Percentiles rank a stretch among this genome's conserved stretches.
These are phyloP conservation scores for Macropodus opercularis DNA, from an alignment of 2,797 vertebrate genomes.

Conservation along the genomic window DNA sequence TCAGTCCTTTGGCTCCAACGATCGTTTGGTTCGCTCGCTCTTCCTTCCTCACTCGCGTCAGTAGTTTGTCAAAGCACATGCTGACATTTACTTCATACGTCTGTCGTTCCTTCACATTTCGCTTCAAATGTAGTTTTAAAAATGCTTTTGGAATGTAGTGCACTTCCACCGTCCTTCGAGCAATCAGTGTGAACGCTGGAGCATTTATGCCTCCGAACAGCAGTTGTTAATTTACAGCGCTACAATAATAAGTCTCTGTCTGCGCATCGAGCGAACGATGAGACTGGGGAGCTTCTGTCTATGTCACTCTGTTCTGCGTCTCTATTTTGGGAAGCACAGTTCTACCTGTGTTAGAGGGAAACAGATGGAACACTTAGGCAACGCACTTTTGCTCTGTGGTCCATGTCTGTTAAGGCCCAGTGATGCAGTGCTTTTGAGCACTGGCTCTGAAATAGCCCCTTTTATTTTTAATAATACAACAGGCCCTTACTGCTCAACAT, in stretches of 20 bases:
- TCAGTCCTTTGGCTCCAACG: background rate
- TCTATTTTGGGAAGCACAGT: conserved; percentile 55
- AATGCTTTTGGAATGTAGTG: conserved; percentile 7
- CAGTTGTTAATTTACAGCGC: conserved; percentile 10
- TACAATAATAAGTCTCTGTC: conserved; percentile 6
- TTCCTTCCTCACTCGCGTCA: background rate
- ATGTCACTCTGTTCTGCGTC: conserved; percentile 22
- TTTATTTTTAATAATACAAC: conserved; percentile 52
- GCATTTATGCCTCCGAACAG: conserved; percentile 13
- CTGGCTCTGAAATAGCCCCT: conserved; percentile 12
- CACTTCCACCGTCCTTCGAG: background rate
- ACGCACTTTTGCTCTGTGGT: conserved; percentile 53
- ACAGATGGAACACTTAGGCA: conserved; percentile 66
- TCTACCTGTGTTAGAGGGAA: conserved; percentile 56
- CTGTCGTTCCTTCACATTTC: conserved; percentile 15
- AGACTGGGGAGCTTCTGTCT: conserved; percentile 22
- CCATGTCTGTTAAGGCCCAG: conserved; percentile 39
- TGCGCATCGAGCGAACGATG: conserved; percentile 6
- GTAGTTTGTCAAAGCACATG: background rate
- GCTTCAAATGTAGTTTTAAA: conserved; percentile 19
- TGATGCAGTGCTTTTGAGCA: conserved; percentile 9
- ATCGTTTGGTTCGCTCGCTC: background rate
- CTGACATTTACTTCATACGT: conserved; percentile 18
- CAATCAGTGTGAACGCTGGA: conserved; percentile 8
- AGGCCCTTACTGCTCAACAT: conserved; percentile 16